phyloP scores from a whole-genome alignment of 2,113 vertebrate species.

The Lanius collurio region DNA sequence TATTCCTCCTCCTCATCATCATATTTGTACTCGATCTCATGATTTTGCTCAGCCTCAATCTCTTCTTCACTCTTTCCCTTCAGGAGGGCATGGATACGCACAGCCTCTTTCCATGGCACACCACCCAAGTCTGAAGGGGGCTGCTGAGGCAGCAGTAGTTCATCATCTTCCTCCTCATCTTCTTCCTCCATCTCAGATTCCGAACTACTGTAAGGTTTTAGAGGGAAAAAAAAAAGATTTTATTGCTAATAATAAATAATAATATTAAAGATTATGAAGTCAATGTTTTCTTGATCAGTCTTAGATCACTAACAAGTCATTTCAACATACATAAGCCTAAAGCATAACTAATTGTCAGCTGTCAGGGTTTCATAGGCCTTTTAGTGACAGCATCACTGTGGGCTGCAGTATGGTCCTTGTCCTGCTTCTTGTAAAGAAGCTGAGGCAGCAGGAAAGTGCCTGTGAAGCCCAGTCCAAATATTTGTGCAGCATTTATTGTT shows the following conservation, averaged over 20 bases:
- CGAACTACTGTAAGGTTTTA: conserved; percentile 83
- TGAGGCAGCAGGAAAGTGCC: background rate
- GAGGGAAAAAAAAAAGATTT: background rate
- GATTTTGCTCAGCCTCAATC: conserved; percentile 61
- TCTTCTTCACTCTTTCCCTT: conserved; percentile 76
- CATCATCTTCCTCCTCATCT: conserved; percentile 74
- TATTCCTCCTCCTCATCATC: conserved; percentile 67
- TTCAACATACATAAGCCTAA: background rate
- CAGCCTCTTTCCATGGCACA: conserved; percentile 92
- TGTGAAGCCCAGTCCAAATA: background rate
- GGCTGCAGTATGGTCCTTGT: background rate
- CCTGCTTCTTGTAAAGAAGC: background rate
- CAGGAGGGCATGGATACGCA: conserved; percentile 87
- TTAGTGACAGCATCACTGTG: background rate
- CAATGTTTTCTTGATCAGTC: background rate
- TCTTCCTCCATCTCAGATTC: conserved; percentile 94
- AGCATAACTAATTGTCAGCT: background rate
- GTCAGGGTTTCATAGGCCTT: background rate
- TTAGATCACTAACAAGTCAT: background rate
- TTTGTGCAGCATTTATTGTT: background rate
- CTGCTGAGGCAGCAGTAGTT: conserved; percentile 59
- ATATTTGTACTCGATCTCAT: conserved; percentile 51
- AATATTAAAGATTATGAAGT: background rate
- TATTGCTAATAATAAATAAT: background rate
- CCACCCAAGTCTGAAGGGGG: conserved; percentile 87